Percentiles rank a stretch among this genome's conserved stretches.
phyloP scores from a whole-genome alignment of 2,113 vertebrate genomes.

The Eurypyga helias region DNA sequence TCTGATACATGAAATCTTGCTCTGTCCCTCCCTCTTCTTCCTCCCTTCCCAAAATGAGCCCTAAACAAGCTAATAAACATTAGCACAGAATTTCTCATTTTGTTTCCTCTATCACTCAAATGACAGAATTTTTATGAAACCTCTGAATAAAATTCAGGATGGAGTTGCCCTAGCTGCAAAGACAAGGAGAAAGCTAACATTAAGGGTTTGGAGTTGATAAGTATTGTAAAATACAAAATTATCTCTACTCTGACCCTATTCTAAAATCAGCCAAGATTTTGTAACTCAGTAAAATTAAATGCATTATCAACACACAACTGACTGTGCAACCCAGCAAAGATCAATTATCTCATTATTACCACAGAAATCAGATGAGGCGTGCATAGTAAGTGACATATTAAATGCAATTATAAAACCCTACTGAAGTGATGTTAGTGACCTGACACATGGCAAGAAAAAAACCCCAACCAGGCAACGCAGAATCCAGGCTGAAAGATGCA shows the following conservation, averaged over 20 bases:
- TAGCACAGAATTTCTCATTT: not conserved
- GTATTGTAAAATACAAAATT: conserved; percentile 25
- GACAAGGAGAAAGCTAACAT: not conserved
- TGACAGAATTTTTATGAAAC: not conserved
- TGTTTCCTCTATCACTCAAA: not conserved
- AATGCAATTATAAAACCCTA: conserved; percentile 63
- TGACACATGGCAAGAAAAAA: conserved; percentile 42
- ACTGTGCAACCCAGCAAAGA: conserved; percentile 35
- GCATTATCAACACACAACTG: conserved; percentile 43
- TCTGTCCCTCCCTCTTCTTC: not conserved
- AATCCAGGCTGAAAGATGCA: not conserved
- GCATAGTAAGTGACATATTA: conserved; percentile 61
- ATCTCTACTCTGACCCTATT: not conserved
- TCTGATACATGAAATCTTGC: not conserved
- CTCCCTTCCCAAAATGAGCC: not conserved
- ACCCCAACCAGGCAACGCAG: not conserved
- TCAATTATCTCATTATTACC: conserved; percentile 57
- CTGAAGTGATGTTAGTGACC: conserved; percentile 60
- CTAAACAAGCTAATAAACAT: not conserved
- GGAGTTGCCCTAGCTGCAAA: not conserved
- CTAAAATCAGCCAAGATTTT: conserved; percentile 35
- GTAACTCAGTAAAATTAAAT: conserved; percentile 37
- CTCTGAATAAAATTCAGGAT: not conserved
- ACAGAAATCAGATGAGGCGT: conserved; percentile 52
- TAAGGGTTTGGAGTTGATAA: not conserved